Evolutionary conservation across 2,113 vertebrate species (phyloP), one percentile per base, ranked within the genome.

Genomic region (Aspidoscelis tigris): DNA sequence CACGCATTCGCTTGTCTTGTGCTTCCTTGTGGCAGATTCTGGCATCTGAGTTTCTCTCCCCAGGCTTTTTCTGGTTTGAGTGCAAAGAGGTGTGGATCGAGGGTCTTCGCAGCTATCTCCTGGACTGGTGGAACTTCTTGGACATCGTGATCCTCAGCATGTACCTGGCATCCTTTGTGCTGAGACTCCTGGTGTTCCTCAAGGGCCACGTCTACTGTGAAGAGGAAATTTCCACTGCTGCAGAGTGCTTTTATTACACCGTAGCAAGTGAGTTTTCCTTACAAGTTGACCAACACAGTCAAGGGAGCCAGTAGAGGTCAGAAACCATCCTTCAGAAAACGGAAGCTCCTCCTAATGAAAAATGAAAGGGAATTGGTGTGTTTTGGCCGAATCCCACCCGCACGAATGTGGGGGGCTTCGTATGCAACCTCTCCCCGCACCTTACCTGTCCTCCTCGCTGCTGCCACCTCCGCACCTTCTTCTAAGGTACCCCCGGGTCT

Each of bases 31-130:
- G 33, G 7, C 21, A 0, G 69, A 14, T 71, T 16, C 26, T n/a
- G 26, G 14, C 0, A 11, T 4, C 0, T 61, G 43, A 43, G 53
- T 14, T 5, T 0, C 26, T 2, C 50, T 24, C 18, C 61, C 1
- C 72, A 98, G 98, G 98, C 8, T 98, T 98, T 91, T 97, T 98
- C 85, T 98, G 98, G 98, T 97, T 96, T 2, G 97, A 98, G 90
- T 98, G 97, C 88, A 98, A 98, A 88, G 98, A 98, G 85, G 96
- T 98, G 55, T 98, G 98, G 97, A 97, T 98, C 0, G 97, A 98
- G 66, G 98, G 98, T 5, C 83, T 98, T 88, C 93, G 93, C 43
- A 97, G 96, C 80, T 98, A 98, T 92, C 96, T 98, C 81, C 88
- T 96, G 84, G 98, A 98, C 93, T 97, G 97, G 97, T 98, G 98